Evolutionary conservation across 1,140 invertebrate species (phyloP).

Genomic region (Papilio machaon): DNA sequence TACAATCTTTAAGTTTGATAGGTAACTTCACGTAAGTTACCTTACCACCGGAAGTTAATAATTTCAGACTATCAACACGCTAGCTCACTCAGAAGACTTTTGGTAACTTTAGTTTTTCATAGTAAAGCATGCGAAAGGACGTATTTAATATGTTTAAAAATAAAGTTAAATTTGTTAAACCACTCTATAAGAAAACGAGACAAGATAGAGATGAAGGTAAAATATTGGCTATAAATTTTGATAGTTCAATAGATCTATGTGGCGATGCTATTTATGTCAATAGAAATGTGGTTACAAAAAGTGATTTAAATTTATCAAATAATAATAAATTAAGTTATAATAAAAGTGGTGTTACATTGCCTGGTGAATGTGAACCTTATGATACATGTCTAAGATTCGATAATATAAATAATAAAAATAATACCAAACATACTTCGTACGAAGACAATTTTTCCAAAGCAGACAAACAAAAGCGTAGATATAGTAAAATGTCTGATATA

Average conservation of each 20-base stretch:
- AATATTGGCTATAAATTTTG: slow-evolving; percentile 53
- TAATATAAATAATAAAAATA: slow-evolving; percentile 39
- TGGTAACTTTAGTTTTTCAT: slow-evolving; percentile 53
- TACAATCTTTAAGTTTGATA: slow-evolving; percentile 41
- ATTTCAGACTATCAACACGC: slow-evolving; percentile 61
- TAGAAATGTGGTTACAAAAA: slow-evolving; percentile 51
- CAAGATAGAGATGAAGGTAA: slow-evolving; percentile 47
- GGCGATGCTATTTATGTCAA: slow-evolving; percentile 61
- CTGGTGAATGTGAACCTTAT: slow-evolving; percentile 28
- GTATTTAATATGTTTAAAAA: slow-evolving; percentile 64
- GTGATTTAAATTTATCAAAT: slow-evolving; percentile 40
- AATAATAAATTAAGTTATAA: neutral
- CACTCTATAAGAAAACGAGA: slow-evolving; percentile 64
- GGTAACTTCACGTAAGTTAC: slow-evolving; percentile 50
- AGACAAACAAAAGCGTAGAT: slow-evolving; percentile 12
- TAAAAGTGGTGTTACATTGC: slow-evolving; percentile 8
- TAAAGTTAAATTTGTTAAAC: slow-evolving; percentile 64
- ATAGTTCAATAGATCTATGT: slow-evolving; percentile 59
- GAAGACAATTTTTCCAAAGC: neutral
- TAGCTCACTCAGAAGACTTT: slow-evolving; percentile 44
- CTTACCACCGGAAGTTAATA: slow-evolving; percentile 52
- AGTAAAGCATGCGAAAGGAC: slow-evolving; percentile 52
- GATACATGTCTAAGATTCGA: neutral
- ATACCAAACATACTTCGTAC: slow-evolving; percentile 49
- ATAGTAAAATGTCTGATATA: slow-evolving; percentile 35